Evolutionary conservation across 2,113 vertebrate genomes (phyloP).

Genomic region (Zosterops hypoxanthus): DNA sequence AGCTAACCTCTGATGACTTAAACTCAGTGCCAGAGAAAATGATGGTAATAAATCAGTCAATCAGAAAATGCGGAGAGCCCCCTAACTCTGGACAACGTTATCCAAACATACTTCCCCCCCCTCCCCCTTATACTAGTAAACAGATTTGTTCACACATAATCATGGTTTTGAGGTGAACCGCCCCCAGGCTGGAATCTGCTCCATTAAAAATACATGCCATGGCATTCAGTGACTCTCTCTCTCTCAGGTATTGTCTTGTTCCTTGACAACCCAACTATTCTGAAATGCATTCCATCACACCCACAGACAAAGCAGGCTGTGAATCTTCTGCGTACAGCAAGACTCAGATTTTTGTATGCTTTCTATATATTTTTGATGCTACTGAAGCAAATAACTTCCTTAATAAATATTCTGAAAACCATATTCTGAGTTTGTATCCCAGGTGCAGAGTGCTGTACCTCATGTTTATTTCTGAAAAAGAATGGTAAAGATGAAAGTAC

Average conservation of each 20-base stretch:
- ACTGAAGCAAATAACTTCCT: background rate
- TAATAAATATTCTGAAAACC: background rate
- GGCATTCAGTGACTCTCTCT: background rate
- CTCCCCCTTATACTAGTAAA: background rate
- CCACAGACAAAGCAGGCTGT: background rate
- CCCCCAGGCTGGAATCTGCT: background rate
- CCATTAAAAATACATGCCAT: background rate
- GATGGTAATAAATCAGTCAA: background rate
- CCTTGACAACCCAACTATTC: background rate
- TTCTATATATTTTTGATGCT: background rate
- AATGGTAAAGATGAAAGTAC: background rate
- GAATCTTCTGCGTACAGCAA: background rate
- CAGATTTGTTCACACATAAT: constrained; percentile 2
- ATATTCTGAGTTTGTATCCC: background rate
- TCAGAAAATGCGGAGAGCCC: background rate
- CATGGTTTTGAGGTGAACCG: background rate
- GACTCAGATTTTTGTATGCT: background rate
- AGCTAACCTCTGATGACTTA: background rate
- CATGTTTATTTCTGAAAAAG: background rate
- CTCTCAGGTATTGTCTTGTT: background rate
- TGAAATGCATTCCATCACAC: background rate
- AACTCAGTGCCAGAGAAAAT: background rate
- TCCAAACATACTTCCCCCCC: background rate
- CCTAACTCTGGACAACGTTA: background rate
- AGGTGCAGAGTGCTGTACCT: background rate